Base-by-base conservation (phyloP, 2,888 invertebrate genomes). In the Lysandra bellargus region DNA sequence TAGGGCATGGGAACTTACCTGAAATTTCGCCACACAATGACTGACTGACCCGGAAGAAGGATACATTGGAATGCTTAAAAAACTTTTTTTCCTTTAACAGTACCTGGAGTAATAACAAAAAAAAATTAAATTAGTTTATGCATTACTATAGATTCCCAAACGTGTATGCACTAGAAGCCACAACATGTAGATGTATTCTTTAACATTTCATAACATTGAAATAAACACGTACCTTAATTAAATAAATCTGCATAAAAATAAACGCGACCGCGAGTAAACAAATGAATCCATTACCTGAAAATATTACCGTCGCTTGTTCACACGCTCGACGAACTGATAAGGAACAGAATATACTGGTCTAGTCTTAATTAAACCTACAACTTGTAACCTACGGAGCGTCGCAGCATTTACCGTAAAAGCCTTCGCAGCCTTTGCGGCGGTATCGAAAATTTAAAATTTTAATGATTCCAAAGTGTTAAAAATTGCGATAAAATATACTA, bases 381-480 rank as follows among this genome's bases (percentile, higher is more conserved):
- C 76, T 74, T 69, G 69, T 69, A 69, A 69, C 14, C 37, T 69
- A 69, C 33, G 12, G 69, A 17, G 33, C 30, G 64, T 64, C 64
- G 64, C 37, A 17, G 49, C 57, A 57, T 57, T 57, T 57, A 57
- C 14, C 64, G 81, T 80, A 79, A 81, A 80, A 78, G 80, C 77
- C 23, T 79, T 78, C 79, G 77, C 77, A 80, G 79, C 73, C 69
- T 79, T 82, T 80, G 80, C 79, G 69, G 23, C 79, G 79, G 64
- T 83, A 82, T 83, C 81, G 80, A 83, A 81, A 81, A 80, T 82
- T 83, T 86, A 84, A 88, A 89, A 88, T 86, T 85, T 88, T 91
- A 89, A 92, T 89, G 87, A 87, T 87, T 86, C 84, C 85, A 83
- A 90, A 90, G 91, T 92, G 92, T 92, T 69, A 89, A 92, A 90